Conservation (phyloP, 2,888 invertebrate species). For the Drosophila maculinotata region DNA sequence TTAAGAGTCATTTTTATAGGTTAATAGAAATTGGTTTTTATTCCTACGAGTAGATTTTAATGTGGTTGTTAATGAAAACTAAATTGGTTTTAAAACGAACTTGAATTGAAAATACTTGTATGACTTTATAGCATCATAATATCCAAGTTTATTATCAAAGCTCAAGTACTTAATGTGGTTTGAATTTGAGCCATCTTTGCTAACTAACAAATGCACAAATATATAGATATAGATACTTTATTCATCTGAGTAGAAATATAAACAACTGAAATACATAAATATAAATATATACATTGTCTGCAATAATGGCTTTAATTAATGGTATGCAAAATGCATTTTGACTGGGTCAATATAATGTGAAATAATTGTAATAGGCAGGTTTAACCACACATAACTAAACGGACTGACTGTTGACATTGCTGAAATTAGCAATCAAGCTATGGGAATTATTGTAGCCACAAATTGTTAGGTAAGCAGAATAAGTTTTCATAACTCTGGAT, state of each 20-base stretch:
- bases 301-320: background rate
- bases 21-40: background rate
- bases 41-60: background rate
- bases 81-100: background rate
- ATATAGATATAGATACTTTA: no score
- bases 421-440: slow-evolving; percentile 5
- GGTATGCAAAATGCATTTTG: background rate
- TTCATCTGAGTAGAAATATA: no score
- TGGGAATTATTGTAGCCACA: slow-evolving; percentile 7
- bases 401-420: slow-evolving; percentile 2
- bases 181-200: no score
- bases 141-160: background rate
- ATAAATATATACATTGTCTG: background rate
- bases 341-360: background rate
- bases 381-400: background rate
- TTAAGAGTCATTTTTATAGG: slow-evolving; percentile 13
- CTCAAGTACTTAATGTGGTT: background rate
- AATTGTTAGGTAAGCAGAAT: slow-evolving; percentile 15
- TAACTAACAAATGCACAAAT: background rate
- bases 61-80: background rate
- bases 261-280: no score
- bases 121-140: background rate
- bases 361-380: background rate
- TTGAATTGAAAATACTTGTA: background rate
- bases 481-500: slow-evolving; percentile 13